Conservation (phyloP, 2,113 vertebrate genomes). For the Lampris megalopsis region DNA sequence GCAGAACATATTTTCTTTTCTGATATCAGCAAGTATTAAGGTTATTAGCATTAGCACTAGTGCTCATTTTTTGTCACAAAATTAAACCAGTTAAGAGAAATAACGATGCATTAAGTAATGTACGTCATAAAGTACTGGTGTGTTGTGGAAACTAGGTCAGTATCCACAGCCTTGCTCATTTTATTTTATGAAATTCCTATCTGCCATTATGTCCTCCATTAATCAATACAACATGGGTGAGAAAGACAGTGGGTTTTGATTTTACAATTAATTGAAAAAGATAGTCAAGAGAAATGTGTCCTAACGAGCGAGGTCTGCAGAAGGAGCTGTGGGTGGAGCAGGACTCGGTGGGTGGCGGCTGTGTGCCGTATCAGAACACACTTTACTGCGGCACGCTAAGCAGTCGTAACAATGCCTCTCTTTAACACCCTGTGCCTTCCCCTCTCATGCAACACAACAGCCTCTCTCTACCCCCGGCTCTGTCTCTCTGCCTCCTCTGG, state of each 20-base stretch:
- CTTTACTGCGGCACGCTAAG: conserved; percentile 64
- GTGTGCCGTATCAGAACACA: conserved; percentile 63
- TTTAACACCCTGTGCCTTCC: conserved; percentile 74
- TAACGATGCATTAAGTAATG: no score
- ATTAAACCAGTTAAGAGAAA: no score
- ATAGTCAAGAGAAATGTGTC: background rate
- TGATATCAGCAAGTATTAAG: no score
- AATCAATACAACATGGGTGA: conserved; percentile 46
- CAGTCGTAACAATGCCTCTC: conserved; percentile 71
- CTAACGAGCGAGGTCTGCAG: conserved; percentile 4
- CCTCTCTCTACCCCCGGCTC: conserved; percentile 64
- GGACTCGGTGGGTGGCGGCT: conserved; percentile 57
- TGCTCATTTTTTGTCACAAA: no score
- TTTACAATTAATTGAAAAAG: background rate
- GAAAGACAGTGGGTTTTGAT: conserved; percentile 27
- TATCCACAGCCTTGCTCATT: conserved; percentile 9
- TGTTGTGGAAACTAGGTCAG: background rate
- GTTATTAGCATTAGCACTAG: no score
- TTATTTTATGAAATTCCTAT: background rate
- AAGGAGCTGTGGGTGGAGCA: conserved; percentile 23
- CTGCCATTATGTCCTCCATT: conserved; percentile 14
- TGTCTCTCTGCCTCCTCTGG: conserved; percentile 69
- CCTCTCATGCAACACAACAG: conserved; percentile 74
- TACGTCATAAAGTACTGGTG: no score
- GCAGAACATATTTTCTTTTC: no score